Conservation (phyloP, 2,797 vertebrate genomes). For the Lagocephalus sceleratus region DNA sequence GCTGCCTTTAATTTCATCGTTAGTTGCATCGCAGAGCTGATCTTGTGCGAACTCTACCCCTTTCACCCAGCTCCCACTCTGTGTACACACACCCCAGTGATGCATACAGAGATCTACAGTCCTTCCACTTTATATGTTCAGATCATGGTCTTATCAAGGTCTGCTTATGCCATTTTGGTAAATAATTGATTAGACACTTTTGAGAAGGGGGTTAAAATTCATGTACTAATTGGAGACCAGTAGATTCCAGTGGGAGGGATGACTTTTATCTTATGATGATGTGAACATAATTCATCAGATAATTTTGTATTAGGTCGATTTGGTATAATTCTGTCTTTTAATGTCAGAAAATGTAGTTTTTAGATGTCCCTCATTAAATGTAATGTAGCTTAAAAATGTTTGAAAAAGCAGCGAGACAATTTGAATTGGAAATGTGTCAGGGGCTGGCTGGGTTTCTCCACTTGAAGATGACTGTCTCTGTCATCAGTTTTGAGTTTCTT, state of each 20-base stretch:
- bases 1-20: conserved; percentile 61
- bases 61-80: conserved; percentile 10
- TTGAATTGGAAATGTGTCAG: conserved; percentile 78
- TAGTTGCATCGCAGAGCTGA: conserved; percentile 59
- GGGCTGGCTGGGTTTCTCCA: conserved; percentile 56
- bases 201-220: conserved; percentile 79
- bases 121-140: conserved; percentile 76
- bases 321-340: conserved; percentile 82
- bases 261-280: conserved; percentile 86
- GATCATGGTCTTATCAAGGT: conserved; percentile 78
- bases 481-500: conserved; percentile 74
- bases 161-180: conserved; percentile 79
- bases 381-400: conserved; percentile 81
- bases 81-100: conserved; percentile 22
- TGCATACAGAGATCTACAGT: conserved; percentile 51
- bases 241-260: conserved; percentile 77
- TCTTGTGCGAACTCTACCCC: conserved; percentile 56
- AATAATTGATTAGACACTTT: conserved; percentile 86
- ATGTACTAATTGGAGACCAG: conserved; percentile 84
- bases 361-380: conserved; percentile 84
- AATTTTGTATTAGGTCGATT: conserved; percentile 84
- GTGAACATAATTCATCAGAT: conserved; percentile 85
- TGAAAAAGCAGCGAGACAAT: conserved; percentile 74
- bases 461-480: conserved; percentile 71
- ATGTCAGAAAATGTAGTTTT: conserved; percentile 82